Evolutionary conservation across 2,888 invertebrate genomes (phyloP).

Genomic region (Rhagonycha fulva): DNA sequence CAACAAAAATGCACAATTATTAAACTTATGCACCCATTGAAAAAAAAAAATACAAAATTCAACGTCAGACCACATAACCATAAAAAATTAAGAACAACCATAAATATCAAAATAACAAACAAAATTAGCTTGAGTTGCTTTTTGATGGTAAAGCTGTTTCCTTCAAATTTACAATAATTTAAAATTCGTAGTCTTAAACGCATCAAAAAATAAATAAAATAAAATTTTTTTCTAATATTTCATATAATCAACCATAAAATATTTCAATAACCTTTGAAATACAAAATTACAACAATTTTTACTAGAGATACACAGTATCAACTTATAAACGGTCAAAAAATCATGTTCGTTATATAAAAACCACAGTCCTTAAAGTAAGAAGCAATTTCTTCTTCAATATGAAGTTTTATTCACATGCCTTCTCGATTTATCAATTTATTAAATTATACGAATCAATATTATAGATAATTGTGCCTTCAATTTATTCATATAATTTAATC

Average conservation of each 20-base stretch:
- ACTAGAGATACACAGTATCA: constrained; percentile 60
- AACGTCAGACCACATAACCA: constrained; percentile 9
- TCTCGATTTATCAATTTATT: constrained; percentile 8
- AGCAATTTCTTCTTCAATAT: constrained; percentile 30
- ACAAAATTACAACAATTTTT: constrained; percentile 57
- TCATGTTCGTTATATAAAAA: constrained; percentile 29
- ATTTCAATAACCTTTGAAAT: constrained; percentile 24
- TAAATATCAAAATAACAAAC: constrained; percentile 5
- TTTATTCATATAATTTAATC: neutral
- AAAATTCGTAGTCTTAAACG: neutral
- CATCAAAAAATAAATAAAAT: neutral
- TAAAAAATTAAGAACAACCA: constrained; percentile 8
- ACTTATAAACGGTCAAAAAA: constrained; percentile 38
- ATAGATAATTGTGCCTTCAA: neutral
- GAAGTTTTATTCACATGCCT: constrained; percentile 26
- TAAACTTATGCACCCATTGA: neutral
- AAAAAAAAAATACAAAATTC: neutral
- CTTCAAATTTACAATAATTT: neutral
- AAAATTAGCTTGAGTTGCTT: neutral
- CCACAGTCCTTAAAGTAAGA: constrained; percentile 27
- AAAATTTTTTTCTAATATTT: neutral
- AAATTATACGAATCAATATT: constrained; percentile 4
- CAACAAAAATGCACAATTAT: constrained; percentile 9
- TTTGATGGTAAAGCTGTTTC: neutral
- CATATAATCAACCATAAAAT: constrained; percentile 8